Conservation (phyloP, 2,797 vertebrate species). For the Danio jaintianensis region DNA sequence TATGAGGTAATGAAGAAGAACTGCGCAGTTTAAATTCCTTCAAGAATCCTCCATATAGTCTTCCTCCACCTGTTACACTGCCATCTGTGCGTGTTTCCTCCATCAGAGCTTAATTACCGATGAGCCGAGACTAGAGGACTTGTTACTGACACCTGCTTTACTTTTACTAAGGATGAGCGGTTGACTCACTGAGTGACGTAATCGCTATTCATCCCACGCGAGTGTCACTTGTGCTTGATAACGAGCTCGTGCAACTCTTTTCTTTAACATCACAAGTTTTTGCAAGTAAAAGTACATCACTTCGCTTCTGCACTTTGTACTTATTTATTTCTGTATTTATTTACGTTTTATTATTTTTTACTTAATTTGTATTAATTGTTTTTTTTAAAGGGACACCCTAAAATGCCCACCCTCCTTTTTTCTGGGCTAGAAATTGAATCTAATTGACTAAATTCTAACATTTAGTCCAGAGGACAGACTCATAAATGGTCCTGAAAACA, state of each 20-base stretch:
- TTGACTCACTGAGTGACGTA: constrained; percentile 36
- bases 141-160: constrained; percentile 13
- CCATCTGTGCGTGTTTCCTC: neutral
- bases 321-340: neutral
- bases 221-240: constrained; percentile 9
- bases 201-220: constrained; percentile 31
- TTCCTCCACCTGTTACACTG: neutral
- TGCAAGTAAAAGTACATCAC: neutral
- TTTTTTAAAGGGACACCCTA: too few species aligned
- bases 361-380: too few species aligned
- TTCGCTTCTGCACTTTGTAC: neutral
- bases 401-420: too few species aligned
- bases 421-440: too few species aligned
- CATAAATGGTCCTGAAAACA: too few species aligned
- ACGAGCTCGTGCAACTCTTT: neutral
- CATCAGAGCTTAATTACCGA: neutral
- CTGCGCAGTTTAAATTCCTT: constrained; percentile 25
- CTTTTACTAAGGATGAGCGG: constrained; percentile 20
- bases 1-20: neutral
- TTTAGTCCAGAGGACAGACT: too few species aligned
- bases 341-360: too few species aligned
- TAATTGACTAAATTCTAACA: too few species aligned
- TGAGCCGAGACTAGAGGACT: neutral
- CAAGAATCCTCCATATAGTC: neutral
- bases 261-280: neutral